A percentile compares a stretch with the other conserved stretches of the same genome.
These are phyloP conservation scores for Gerris lacustris DNA, from an alignment of 2,888 invertebrate species.

Conservation along the genomic window DNA sequence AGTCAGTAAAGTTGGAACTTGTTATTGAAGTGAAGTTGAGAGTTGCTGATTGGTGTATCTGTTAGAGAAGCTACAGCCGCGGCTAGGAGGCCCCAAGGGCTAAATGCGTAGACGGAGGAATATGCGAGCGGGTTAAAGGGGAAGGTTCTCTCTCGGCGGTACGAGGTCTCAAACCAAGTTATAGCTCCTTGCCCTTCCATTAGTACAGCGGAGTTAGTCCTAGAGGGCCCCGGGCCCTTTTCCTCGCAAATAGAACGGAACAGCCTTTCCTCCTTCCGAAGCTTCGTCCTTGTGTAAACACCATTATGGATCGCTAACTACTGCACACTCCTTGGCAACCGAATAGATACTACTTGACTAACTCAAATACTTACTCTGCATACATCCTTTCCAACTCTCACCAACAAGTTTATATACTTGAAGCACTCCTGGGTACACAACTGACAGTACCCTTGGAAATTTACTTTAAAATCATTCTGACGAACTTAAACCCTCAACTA, in stretches of 20 bases:
- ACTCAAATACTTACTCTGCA: not conserved
- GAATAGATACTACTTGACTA: not conserved
- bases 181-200: slow-evolving; percentile 5
- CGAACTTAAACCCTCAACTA: too few relatives aligned
- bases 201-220: not conserved
- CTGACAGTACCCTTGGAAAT: too few relatives aligned
- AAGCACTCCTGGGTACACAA: too few relatives aligned
- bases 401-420: not conserved
- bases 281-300: not conserved
- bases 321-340: not conserved
- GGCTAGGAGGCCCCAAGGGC: not conserved
- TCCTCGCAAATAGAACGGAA: slow-evolving; percentile 1
- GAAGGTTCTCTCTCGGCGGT: not conserved
- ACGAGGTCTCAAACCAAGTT: not conserved
- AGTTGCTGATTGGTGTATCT: too few relatives aligned
- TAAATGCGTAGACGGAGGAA: not conserved
- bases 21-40: too few relatives aligned
- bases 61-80: too few relatives aligned
- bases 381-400: not conserved
- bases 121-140: not conserved
- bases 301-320: not conserved
- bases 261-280: not conserved
- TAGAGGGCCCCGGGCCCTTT: not conserved
- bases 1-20: too few relatives aligned
- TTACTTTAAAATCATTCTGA: too few relatives aligned